Conservation (phyloP, 2,797 vertebrate genomes). For the Acrossocheilus fasciatus region DNA sequence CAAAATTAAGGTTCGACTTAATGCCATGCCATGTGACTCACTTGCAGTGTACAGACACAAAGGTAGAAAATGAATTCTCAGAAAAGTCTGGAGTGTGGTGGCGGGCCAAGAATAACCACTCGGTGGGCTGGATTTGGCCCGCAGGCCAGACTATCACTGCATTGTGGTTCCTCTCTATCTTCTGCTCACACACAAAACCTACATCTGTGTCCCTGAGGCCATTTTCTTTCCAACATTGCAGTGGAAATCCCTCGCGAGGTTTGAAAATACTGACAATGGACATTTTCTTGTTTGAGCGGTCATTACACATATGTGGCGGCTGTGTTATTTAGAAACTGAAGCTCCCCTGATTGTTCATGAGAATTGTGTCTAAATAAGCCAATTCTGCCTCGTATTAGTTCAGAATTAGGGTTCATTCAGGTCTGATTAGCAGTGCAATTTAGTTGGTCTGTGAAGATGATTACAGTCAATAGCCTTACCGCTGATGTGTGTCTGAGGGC, state of each 20-base stretch:
- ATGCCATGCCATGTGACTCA: not conserved
- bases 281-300: slow-evolving; percentile 17
- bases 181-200: slow-evolving; percentile 22
- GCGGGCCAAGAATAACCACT: not conserved
- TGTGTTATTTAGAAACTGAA: slow-evolving; percentile 27
- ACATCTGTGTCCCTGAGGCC: slow-evolving; percentile 25
- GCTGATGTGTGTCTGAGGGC: slow-evolving; percentile 15
- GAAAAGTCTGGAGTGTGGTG: not conserved
- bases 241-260: slow-evolving; percentile 5
- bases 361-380: slow-evolving; percentile 60
- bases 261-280: slow-evolving; percentile 26
- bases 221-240: slow-evolving; percentile 30
- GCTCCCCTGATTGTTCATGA: slow-evolving; percentile 22
- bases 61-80: not conserved
- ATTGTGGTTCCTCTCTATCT: slow-evolving; percentile 15
- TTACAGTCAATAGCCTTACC: slow-evolving; percentile 72
- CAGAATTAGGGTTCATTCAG: slow-evolving; percentile 67
- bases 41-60: not conserved
- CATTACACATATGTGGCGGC: slow-evolving; percentile 13
- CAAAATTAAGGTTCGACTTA: not conserved
- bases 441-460: slow-evolving; percentile 60
- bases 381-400: slow-evolving; percentile 74
- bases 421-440: slow-evolving; percentile 74
- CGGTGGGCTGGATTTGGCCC: slow-evolving; percentile 24
- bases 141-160: not conserved